Evolutionary conservation across 64 coral and sea anemone genomes (phyloP).

Genomic region (Montipora efflorescens): DNA sequence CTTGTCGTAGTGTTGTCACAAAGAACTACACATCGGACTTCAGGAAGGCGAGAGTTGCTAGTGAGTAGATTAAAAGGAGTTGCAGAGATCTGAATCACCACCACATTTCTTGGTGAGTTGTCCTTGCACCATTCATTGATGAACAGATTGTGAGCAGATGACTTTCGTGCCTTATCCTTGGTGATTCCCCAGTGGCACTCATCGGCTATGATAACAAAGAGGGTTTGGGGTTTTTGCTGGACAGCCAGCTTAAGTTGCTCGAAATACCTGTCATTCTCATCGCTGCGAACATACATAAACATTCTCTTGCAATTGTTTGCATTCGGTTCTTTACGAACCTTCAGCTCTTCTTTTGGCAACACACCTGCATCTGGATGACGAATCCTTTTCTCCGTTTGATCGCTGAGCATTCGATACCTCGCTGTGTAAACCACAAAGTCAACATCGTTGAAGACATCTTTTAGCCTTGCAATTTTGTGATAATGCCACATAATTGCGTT

Average conservation of each 20-base stretch:
- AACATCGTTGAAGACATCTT: slow-evolving; percentile 58
- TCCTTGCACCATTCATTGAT: too few species aligned
- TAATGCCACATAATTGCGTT: too few species aligned
- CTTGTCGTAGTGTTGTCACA: background rate
- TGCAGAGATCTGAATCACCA: background rate
- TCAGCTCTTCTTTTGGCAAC: slow-evolving; percentile 32
- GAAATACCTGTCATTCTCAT: slow-evolving; percentile 44
- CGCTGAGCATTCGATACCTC: slow-evolving; percentile 68
- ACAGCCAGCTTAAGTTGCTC: slow-evolving; percentile 44
- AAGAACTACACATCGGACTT: background rate
- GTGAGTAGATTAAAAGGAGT: background rate
- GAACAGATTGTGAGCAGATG: slow-evolving; percentile 59
- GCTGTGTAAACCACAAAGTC: slow-evolving; percentile 78
- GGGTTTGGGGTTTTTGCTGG: slow-evolving; percentile 38
- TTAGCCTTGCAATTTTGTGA: slow-evolving; percentile 32
- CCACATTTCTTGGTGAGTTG: background rate
- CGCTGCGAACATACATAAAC: slow-evolving; percentile 75
- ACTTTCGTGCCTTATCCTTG: slow-evolving; percentile 49
- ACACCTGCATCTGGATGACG: slow-evolving; percentile 76
- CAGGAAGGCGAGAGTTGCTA: background rate
- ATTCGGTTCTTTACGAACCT: background rate
- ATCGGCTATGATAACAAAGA: slow-evolving; percentile 71
- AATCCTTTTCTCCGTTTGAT: slow-evolving; percentile 75
- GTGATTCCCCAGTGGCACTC: slow-evolving; percentile 84
- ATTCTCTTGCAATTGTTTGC: slow-evolving; percentile 10